Evolutionary conservation across 2,888 invertebrate genomes (phyloP), one percentile per base, ranked within the genome.

Genomic region (Sceliomorpha sp.): DNA sequence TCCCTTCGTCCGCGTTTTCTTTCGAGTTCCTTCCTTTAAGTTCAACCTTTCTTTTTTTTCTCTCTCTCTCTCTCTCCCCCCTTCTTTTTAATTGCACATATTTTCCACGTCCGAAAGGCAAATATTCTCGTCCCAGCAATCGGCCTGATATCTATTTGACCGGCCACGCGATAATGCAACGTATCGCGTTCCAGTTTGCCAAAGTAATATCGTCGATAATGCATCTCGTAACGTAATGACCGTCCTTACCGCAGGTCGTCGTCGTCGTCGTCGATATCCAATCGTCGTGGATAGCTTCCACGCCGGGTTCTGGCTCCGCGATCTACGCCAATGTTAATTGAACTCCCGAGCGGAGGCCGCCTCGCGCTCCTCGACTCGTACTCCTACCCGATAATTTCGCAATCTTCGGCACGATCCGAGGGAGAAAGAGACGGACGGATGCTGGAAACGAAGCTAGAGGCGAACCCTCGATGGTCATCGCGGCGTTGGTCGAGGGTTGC

Each of bases 301-400:
- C 59, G 56, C 39, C 53, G 26, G 55, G 56, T 55, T 62, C 39
- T 14, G 47, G 27, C 5, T 20, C 20, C 5, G 47, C 66, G 68
- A 72, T 72, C 64, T 68, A 51, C 48, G n/a, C 51, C 56, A 51
- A 62, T 60, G 69, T 72, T 69, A 72, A 72, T 72, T 72, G 68
- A 63, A 60, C 48, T 58, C 45, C n/a, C 45, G 29, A 20, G 42
- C 45, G 31, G 55, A 44, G 55, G 45, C 51, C 24, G 60, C 9
- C 59, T 55, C 45, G 53, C 66, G 58, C 51, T 60, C 67, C 60
- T 60, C 55, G 63, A 44, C 47, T 56, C 53, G 53, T 59, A 58
- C 50, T 56, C 66, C 53, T 32, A 58, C 67, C 67, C 48, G 53
- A 59, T 60, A 64, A 71, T 71, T 71, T 51, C 34, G 56, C 64